Base-by-base conservation (phyloP, 37 sponge, comb jelly and placozoan genomes). In the Petrosia ficiformis region DNA sequence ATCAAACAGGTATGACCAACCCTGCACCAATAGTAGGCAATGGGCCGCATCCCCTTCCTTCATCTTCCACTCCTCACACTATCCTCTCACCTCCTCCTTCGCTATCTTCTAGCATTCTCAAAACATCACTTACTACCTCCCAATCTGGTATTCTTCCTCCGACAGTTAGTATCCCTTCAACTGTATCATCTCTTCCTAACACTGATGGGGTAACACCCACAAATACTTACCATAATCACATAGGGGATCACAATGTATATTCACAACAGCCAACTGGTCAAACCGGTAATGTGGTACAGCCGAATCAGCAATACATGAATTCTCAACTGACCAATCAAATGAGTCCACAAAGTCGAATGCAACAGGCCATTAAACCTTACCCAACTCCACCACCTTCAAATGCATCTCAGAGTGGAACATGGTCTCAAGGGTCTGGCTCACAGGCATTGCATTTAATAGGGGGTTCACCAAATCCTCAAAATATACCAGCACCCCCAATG, bases 371-470 rank as follows among this genome's bases (percentile, higher is more conserved):
- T 32, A 32, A 0, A 64, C 34, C 25, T 21, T 35, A 35, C 6
- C 37, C 42, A 6, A 40, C 2, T 38, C 70, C 2, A 11, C 70
- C 70, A 3, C 70, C 70, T 26, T 38, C 42, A 11, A 11, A 36
- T 8, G 11, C 65, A 0, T 1, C 65, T 0, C 65, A 32, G 65
- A 32, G 34, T 10, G 34, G 32, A 14, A 36, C 65, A 32, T 38
- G 36, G 70, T 35, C 70, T 6, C 70, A 69, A 39, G 70, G 42
- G 42, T 34, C 2, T 10, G 32, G 70, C 2, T 38, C 70, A 11
- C 74, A 73, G 24, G 11, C 63, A 4, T n/a, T 77, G 66, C 77
- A 77, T 29, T 59, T 42, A 11, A 44, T 38, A 4, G 41, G 37
- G 40, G 30, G 40, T 3, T 33, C 61, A 28, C 65, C 30, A 4